Conservation (phyloP, 2,888 invertebrate species). For the Orthosia cruda region DNA sequence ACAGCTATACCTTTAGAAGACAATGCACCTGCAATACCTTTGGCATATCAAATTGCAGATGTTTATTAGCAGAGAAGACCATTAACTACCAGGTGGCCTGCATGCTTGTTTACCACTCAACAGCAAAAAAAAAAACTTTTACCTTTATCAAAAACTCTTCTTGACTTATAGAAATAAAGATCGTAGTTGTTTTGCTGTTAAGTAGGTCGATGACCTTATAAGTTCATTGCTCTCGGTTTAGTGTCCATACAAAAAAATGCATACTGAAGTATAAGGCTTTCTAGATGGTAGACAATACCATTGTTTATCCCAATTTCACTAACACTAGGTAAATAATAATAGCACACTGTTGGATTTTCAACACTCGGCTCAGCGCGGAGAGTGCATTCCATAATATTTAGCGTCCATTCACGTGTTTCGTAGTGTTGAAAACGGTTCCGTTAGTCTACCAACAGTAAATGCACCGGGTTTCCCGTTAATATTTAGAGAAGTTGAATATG, state of each 20-base stretch:
- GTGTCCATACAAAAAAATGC: slow-evolving; percentile 11
- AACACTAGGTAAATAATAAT: not conserved
- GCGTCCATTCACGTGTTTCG: not conserved
- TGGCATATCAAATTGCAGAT: not conserved
- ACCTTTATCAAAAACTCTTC: not conserved
- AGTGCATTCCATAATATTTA: slow-evolving; percentile 1
- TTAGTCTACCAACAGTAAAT: slow-evolving; percentile 39
- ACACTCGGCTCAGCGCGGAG: not conserved
- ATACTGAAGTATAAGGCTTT: not conserved
- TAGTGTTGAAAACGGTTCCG: too few species aligned
- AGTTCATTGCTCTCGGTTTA: slow-evolving; percentile 35
- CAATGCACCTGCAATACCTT: not conserved
- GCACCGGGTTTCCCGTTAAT: not conserved
- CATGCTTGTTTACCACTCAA: not conserved
- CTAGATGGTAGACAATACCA: not conserved
- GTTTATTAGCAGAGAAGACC: not conserved
- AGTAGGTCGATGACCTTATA: slow-evolving; percentile 41
- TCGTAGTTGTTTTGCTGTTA: slow-evolving; percentile 1
- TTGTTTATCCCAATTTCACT: slow-evolving; percentile 7
- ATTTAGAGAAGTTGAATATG: slow-evolving; percentile 14
- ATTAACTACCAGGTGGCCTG: not conserved
- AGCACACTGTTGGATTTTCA: too few species aligned
- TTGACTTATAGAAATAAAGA: slow-evolving; percentile 12
- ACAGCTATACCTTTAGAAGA: not conserved
- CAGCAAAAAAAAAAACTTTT: not conserved